A percentile compares a stretch with the other conserved stretches of the same genome.
phyloP scores from a whole-genome alignment of 2,797 vertebrate species.

The Takifugu ocellatus region DNA sequence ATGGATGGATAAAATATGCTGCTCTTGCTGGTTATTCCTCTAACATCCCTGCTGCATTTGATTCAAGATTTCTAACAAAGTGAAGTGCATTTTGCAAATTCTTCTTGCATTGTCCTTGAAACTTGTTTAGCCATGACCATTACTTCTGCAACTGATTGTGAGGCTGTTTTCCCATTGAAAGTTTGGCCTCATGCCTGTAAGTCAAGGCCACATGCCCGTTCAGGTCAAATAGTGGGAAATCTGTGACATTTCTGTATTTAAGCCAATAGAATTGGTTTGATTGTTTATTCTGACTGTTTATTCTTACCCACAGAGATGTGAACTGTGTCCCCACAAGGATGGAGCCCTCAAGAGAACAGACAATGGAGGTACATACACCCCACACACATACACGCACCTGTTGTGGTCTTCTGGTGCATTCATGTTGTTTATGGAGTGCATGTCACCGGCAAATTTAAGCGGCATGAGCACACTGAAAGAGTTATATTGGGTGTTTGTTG shows the following conservation, averaged over 20 bases:
- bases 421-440: constrained; percentile 57
- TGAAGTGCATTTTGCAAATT: too few relatives aligned
- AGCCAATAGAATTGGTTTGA: constrained; percentile 6
- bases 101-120: too few relatives aligned
- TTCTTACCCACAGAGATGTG: constrained; percentile 84
- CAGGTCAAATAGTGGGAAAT: constrained; percentile 10
- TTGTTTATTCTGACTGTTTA: constrained; percentile 23
- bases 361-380: constrained; percentile 86
- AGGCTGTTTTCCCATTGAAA: constrained; percentile 7
- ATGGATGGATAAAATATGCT: too few relatives aligned
- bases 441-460: constrained; percentile 66
- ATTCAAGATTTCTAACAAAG: neutral
- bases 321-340: constrained; percentile 98
- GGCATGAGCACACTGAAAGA: constrained; percentile 64
- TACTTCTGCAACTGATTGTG: constrained; percentile 6
- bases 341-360: constrained; percentile 98
- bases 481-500: constrained; percentile 61
- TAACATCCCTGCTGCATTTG: neutral
- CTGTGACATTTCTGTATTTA: constrained; percentile 17
- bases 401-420: constrained; percentile 54
- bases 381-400: constrained; percentile 23
- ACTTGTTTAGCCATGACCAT: too few relatives aligned
- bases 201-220: constrained; percentile 1
- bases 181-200: constrained; percentile 18
- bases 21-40: neutral